These are phyloP conservation scores for Bombyx mandarina DNA, from an alignment of 1,140 invertebrate species.

Conservation along the genomic window DNA sequence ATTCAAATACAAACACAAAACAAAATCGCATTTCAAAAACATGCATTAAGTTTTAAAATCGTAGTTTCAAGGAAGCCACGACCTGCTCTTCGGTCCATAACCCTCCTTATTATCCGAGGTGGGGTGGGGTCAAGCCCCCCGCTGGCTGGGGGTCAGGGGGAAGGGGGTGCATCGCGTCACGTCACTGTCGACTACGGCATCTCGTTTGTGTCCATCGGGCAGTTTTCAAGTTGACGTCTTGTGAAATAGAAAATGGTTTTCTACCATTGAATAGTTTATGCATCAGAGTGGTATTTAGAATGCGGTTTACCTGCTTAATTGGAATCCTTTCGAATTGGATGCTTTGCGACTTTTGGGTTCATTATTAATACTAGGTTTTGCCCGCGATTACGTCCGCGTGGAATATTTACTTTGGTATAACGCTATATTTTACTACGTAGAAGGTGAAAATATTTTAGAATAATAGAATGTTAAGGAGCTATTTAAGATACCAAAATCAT, in stretches of 20 bases:
- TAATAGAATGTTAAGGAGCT: no score
- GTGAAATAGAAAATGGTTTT: conserved; percentile 18
- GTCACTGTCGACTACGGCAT: conserved; percentile 55
- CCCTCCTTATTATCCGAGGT: conserved; percentile 46
- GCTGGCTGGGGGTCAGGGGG: conserved; percentile 8
- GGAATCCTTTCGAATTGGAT: no score
- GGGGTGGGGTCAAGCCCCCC: conserved; percentile 21
- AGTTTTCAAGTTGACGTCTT: conserved; percentile 42
- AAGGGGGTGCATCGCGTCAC: conserved; percentile 37
- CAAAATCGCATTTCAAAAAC: background rate
- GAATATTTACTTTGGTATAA: no score
- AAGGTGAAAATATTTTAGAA: no score
- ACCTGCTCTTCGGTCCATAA: conserved; percentile 22
- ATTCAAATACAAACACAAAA: conserved; percentile 1
- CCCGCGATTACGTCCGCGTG: no score
- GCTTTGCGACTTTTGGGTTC: no score
- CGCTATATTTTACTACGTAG: no score
- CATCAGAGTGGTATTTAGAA: background rate
- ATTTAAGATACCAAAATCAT: no score
- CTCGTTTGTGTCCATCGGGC: conserved; percentile 48
- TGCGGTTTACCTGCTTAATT: no score
- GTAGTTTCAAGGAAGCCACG: conserved; percentile 20
- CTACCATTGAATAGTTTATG: conserved; percentile 6
- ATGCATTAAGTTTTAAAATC: no score
- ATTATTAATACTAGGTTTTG: no score